Conservation (phyloP, 2,888 invertebrate genomes). For the Gastracanthus pulcherrimus region DNA sequence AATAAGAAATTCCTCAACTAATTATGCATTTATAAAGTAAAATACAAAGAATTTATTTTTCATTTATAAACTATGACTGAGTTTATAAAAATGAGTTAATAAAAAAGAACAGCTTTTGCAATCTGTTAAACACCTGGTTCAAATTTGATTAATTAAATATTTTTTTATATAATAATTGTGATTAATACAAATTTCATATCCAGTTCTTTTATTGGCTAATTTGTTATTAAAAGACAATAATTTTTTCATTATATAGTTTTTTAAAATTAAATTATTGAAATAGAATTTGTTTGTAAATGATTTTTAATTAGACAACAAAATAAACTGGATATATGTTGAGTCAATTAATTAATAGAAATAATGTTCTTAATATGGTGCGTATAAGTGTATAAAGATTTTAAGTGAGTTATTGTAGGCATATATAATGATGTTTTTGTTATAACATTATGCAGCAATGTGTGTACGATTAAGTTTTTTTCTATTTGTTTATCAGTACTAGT, state of each 20-base stretch:
- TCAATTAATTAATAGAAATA: slow-evolving; percentile 6
- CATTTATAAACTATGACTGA: background rate
- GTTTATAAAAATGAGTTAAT: background rate
- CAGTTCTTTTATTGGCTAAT: background rate
- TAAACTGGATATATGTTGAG: background rate
- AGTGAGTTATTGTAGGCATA: slow-evolving; percentile 33
- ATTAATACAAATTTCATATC: background rate
- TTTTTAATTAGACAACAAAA: slow-evolving; percentile 5
- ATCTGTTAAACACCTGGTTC: slow-evolving; percentile 10
- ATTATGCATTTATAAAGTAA: slow-evolving; percentile 30
- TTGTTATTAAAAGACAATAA: background rate
- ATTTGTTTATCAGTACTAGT: slow-evolving; percentile 36
- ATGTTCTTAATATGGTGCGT: slow-evolving; percentile 7
- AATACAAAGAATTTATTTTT: no score
- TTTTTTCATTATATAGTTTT: slow-evolving; percentile 11
- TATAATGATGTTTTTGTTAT: slow-evolving; percentile 42
- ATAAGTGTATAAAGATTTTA: slow-evolving; percentile 49
- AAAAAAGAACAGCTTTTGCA: slow-evolving; percentile 7
- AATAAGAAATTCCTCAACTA: background rate
- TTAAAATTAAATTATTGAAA: no score
- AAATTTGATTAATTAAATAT: slow-evolving; percentile 1
- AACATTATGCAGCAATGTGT: slow-evolving; percentile 42
- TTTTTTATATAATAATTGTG: slow-evolving; percentile 16
- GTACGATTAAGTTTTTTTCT: slow-evolving; percentile 41
- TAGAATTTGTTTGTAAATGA: background rate